Conservation (phyloP, 2,113 vertebrate genomes). For the Microtus pennsylvanicus region DNA sequence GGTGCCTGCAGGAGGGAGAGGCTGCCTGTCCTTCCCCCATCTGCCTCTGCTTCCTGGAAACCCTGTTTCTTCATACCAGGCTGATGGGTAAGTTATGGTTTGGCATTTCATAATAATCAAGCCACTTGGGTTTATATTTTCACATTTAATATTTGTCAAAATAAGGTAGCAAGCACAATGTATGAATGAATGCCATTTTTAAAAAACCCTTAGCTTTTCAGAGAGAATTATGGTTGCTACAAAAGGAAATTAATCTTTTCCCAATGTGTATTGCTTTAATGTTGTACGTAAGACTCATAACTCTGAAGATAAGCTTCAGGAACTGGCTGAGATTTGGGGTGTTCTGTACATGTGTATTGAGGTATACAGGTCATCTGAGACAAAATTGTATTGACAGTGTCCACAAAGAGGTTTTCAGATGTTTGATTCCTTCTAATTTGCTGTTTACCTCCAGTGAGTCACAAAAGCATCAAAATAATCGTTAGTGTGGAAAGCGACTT, state of each 20-base stretch:
- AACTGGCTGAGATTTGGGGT: background rate
- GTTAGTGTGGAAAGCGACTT: background rate
- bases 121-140: background rate
- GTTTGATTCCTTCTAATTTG: background rate
- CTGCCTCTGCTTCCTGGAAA: background rate
- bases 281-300: background rate
- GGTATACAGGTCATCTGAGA: background rate
- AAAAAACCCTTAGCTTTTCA: slow-evolving; percentile 7
- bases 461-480: slow-evolving; percentile 4
- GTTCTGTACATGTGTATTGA: background rate
- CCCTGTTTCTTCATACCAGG: background rate
- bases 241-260: background rate
- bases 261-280: background rate
- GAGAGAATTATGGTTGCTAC: background rate
- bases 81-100: background rate
- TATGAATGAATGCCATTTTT: background rate
- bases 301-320: background rate
- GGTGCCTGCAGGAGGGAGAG: background rate
- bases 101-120: background rate
- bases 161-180: background rate
- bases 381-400: background rate
- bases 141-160: background rate
- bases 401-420: background rate
- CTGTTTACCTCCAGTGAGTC: background rate
- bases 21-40: background rate